phyloP scores from a whole-genome alignment of 2,888 invertebrate species.

The Strigamia crassipes region DNA sequence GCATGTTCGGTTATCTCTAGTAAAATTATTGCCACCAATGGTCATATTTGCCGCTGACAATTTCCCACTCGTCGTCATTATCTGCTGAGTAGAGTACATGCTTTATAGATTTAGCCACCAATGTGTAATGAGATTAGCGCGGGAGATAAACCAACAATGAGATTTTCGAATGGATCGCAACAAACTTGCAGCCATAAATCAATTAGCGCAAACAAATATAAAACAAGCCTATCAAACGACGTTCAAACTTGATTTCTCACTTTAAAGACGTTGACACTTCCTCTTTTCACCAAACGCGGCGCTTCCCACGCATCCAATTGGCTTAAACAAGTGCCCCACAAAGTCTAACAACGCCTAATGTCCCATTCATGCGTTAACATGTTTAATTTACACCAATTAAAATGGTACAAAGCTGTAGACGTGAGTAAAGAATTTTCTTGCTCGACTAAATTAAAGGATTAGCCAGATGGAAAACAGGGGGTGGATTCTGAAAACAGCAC shows the following conservation, averaged over 20 bases:
- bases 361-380: slow-evolving; percentile 13
- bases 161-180: background rate
- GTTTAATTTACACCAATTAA: slow-evolving; percentile 30
- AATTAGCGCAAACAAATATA: background rate
- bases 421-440: slow-evolving; percentile 2
- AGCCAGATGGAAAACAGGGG: background rate
- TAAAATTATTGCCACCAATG: slow-evolving; percentile 15
- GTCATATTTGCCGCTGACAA: slow-evolving; percentile 22
- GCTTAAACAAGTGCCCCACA: background rate
- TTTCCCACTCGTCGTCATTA: slow-evolving; percentile 30
- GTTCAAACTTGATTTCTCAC: background rate
- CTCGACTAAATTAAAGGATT: slow-evolving; percentile 18
- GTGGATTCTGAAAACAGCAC: slow-evolving; percentile 12
- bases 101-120: slow-evolving; percentile 26
- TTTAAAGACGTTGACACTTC: slow-evolving; percentile 5
- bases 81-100: background rate
- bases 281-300: slow-evolving; percentile 1
- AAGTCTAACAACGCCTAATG: slow-evolving; percentile 11
- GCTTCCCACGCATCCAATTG: background rate
- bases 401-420: background rate
- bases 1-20: background rate
- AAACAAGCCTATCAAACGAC: background rate
- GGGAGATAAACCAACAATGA: background rate
- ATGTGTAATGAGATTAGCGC: slow-evolving; percentile 9
- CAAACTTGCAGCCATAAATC: background rate